A percentile compares a stretch with the other conserved stretches of the same genome.
phyloP scores from a whole-genome alignment of 2,113 vertebrate genomes.

The Albula glossodonta region DNA sequence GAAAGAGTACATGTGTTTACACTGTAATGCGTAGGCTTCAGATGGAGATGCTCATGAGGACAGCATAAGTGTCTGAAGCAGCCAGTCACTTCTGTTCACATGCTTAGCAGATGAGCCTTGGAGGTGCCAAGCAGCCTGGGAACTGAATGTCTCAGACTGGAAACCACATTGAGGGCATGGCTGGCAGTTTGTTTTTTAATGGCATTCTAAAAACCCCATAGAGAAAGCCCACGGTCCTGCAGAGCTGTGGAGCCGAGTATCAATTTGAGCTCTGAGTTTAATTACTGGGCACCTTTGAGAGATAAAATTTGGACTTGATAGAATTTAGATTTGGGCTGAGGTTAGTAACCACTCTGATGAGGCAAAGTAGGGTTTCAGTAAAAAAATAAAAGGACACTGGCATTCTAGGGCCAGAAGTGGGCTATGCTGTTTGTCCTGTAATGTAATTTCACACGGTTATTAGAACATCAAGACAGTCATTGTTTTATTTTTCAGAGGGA shows the following conservation, averaged over 20 bases:
- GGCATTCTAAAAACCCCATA: too few species aligned
- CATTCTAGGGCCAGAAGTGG: not conserved
- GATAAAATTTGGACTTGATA: too few species aligned
- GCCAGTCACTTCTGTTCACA: not conserved
- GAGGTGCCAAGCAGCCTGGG: not conserved
- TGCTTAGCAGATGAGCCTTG: not conserved
- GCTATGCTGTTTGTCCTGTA: not conserved
- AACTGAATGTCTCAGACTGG: not conserved
- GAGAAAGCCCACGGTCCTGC: too few species aligned
- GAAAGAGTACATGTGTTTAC: not conserved
- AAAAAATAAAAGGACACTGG: not conserved
- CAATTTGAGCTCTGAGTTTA: not conserved
- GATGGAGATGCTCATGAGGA: not conserved
- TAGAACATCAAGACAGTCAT: not conserved
- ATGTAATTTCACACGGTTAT: not conserved
- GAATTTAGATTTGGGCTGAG: not conserved
- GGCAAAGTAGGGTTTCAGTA: not conserved
- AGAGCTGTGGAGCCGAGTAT: too few species aligned
- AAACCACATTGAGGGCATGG: not conserved
- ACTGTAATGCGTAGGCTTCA: not conserved
- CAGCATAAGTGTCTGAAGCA: not conserved
- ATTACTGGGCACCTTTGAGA: not conserved
- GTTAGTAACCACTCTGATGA: not conserved
- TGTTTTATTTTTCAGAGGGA: slow-evolving; percentile 77
- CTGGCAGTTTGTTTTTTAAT: not conserved